Evolutionary conservation across 2,888 invertebrate genomes (phyloP), one percentile per base, ranked within the genome.

Genomic region (Cryptus viduatorius): DNA sequence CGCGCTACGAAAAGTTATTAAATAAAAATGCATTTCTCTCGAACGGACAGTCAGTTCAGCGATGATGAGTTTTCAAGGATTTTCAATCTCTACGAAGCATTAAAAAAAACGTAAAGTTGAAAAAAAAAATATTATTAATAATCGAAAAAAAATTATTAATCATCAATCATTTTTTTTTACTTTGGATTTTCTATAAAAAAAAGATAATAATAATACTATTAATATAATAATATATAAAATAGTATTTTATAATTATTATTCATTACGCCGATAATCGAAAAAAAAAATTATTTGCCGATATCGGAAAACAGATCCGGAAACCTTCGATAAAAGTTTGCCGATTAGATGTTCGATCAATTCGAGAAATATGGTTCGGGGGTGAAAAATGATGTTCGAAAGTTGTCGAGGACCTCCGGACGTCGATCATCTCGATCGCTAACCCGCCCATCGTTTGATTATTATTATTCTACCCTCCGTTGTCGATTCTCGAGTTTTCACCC

Each of bases 341-440:
- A 24, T 59, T 16, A 31, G 42, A 78, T 67, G 48, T 72, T 48
- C 37, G 65, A 73, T 73, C 71, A 19, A 53, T 77, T 19, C 16
- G 12, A 16, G 19, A 37, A 64, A 37, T 4, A 37, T 37, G 37
- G 37, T 37, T 4, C 4, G 42, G 79, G 59, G 67, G 79, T 59
- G 79, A 79, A 56, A 69, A 83, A 83, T 68, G n/a, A 73, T 73
- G 56, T 61, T 73, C 19, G 73, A 72, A 77, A 76, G 77, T 84
- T 31, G 77, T 44, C 53, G 69, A 48, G 79, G 53, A 64, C 73
- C 79, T 77, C 79, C 77, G 68, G 16, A 46, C 65, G 79, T 71
- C 83, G 71, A 84, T 87, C 82, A 86, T 86, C 80, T 83, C 82
- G 78, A 80, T 82, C 64, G 65, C 68, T 79, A 83, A 83, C 83